phyloP scores from a whole-genome alignment of 2,113 vertebrate genomes.

The Alces alces region DNA sequence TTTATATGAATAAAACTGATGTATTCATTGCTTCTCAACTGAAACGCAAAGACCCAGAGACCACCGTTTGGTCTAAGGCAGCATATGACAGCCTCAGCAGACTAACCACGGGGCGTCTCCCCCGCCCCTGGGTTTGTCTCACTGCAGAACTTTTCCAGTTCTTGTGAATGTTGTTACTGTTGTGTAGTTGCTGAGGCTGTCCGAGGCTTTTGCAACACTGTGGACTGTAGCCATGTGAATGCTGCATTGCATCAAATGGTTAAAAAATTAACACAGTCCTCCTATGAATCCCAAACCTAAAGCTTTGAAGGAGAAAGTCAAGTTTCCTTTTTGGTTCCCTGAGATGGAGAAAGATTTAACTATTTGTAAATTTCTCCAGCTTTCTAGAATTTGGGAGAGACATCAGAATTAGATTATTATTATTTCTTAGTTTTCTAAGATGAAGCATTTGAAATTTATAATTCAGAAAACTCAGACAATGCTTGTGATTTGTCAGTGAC shows the following conservation, averaged over 20 bases:
- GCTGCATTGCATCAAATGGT: background rate
- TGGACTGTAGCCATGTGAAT: background rate
- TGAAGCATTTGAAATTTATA: background rate
- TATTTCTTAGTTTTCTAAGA: background rate
- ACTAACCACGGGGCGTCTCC: accelerated
- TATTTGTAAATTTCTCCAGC: background rate
- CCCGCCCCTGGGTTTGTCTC: background rate
- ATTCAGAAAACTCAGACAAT: background rate
- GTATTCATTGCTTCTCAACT: background rate
- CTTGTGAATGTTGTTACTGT: background rate
- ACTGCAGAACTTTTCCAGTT: background rate
- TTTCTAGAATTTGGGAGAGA: background rate
- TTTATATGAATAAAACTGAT: background rate
- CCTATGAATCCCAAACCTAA: background rate
- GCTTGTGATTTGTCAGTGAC: slow-evolving; percentile 20
- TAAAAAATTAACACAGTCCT: background rate
- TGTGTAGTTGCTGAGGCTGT: background rate
- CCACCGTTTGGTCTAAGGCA: background rate
- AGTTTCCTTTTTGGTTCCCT: background rate
- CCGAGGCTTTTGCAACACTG: accelerated
- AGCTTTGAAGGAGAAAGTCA: background rate
- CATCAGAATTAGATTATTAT: background rate
- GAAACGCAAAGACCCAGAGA: background rate
- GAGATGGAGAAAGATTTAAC: background rate
- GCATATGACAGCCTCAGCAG: background rate